Evolutionary conservation across 2,113 vertebrate species (phyloP).

Genomic region (Charina bottae): DNA sequence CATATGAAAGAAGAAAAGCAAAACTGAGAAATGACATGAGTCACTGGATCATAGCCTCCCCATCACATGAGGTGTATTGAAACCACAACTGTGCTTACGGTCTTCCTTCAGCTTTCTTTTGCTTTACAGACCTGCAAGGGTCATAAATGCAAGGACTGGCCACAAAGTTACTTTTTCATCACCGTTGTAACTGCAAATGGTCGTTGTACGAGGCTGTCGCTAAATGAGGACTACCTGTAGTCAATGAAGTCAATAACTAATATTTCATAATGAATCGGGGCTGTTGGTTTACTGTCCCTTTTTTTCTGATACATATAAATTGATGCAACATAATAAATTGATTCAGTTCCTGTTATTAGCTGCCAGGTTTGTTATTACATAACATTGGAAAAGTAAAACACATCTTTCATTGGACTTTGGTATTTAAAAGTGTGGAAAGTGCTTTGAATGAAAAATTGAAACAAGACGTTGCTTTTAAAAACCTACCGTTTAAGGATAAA

Average conservation of each 20-base stretch:
- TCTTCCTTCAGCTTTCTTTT: too few species aligned
- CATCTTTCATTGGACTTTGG: background rate
- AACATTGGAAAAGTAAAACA: background rate
- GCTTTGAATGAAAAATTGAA: background rate
- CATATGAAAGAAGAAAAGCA: background rate
- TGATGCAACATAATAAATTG: background rate
- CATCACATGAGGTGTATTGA: background rate
- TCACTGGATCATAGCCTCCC: background rate
- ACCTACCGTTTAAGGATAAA: background rate
- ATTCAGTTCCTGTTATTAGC: background rate
- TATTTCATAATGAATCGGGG: background rate
- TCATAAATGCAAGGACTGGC: background rate
- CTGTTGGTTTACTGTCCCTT: background rate
- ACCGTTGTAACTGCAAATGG: background rate
- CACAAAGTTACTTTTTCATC: background rate
- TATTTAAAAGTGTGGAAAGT: background rate
- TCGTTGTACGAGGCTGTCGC: background rate
- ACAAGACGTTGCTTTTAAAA: background rate
- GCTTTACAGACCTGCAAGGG: background rate
- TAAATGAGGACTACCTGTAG: background rate
- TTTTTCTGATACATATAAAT: background rate
- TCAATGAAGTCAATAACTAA: background rate
- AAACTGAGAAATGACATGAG: background rate
- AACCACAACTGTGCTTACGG: too few species aligned
- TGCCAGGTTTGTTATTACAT: background rate